Evolutionary conservation across 1,140 invertebrate genomes (phyloP).

Genomic region (Drosophila bocqueti): DNA sequence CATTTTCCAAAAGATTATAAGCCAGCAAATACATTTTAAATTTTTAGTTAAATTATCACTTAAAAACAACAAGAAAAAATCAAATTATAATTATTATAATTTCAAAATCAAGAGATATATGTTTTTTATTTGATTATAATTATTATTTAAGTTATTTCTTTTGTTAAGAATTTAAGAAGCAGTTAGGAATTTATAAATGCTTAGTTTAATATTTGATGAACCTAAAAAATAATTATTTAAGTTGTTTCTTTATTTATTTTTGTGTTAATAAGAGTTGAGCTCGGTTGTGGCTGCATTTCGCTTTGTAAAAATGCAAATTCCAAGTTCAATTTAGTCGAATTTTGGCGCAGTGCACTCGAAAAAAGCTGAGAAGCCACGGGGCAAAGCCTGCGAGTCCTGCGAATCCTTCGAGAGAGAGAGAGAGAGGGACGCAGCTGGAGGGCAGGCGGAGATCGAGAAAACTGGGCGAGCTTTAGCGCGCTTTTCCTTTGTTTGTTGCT

Average conservation of each 20-base stretch:
- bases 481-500: conserved; percentile 40
- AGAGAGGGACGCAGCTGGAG: conserved; percentile 32
- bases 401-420: not conserved
- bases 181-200: too few relatives aligned
- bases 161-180: too few relatives aligned
- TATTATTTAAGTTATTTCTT: too few relatives aligned
- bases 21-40: too few relatives aligned
- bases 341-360: conserved; percentile 23
- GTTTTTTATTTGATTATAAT: too few relatives aligned
- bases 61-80: not conserved
- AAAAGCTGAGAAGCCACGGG: not conserved
- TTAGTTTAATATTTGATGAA: too few relatives aligned
- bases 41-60: not conserved
- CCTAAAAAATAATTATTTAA: too few relatives aligned
- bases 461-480: conserved; percentile 44
- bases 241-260: not conserved
- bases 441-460: conserved; percentile 31
- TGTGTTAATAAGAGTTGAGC: not conserved
- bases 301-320: not conserved
- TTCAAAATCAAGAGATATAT: not conserved
- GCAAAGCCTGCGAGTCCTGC: not conserved
- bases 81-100: not conserved
- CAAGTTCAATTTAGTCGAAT: not conserved
- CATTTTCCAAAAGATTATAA: not conserved
- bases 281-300: fast-evolving